A percentile compares a stretch with the other conserved stretches of the same genome.
phyloP scores from a whole-genome alignment of 2,797 vertebrate species.

The Lycodopsis pacificus region DNA sequence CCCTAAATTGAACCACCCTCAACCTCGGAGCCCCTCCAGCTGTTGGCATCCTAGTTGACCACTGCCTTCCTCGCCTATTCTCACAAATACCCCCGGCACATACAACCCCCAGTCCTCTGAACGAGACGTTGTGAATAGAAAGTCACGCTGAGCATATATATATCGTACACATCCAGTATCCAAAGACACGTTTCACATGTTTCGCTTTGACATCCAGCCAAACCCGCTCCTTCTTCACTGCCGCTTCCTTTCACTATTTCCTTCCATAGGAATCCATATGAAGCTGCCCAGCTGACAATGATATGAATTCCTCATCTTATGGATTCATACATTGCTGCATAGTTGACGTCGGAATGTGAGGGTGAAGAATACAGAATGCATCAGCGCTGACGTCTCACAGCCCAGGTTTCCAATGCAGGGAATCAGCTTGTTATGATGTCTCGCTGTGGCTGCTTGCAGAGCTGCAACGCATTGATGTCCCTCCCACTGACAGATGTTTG shows the following conservation, averaged over 20 bases:
- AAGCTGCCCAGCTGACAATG: neutral
- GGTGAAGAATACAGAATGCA: conserved; percentile 5
- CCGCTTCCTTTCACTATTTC: neutral
- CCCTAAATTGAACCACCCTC: no score
- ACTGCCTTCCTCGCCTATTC: no score
- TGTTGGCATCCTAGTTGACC: no score
- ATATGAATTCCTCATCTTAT: conserved; percentile 19
- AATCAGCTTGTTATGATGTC: conserved; percentile 28
- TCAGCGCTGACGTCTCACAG: conserved; percentile 1
- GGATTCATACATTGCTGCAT: conserved; percentile 23
- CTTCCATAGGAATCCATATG: neutral
- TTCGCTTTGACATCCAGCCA: neutral
- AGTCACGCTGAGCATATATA: neutral
- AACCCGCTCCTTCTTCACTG: neutral
- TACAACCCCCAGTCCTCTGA: neutral
- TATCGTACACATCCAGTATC: neutral
- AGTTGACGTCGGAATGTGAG: conserved; percentile 19
- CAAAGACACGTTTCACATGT: neutral
- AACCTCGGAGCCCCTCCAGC: no score
- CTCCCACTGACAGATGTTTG: conserved; percentile 65
- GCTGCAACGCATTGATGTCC: conserved; percentile 42
- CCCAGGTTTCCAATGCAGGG: conserved; percentile 25
- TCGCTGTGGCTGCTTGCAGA: conserved; percentile 11
- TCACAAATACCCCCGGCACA: neutral
- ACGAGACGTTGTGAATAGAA: neutral